Evolutionary conservation across 2,888 invertebrate genomes (phyloP).

Genomic region (Eumacrocentrus americanus): DNA sequence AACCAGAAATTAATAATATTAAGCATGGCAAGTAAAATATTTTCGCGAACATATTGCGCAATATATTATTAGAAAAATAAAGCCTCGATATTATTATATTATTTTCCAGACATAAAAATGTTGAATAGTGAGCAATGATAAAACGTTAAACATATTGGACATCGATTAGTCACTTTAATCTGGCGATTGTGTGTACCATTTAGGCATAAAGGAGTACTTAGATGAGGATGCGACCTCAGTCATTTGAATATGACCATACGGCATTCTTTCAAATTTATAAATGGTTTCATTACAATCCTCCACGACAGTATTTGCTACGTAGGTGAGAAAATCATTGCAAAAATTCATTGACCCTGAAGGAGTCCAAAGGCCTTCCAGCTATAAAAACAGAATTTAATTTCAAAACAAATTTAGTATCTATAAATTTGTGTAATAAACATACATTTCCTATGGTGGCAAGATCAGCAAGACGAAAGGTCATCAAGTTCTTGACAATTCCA

Average conservation of each 20-base stretch:
- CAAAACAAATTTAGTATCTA: not conserved
- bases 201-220: slow-evolving; percentile 26
- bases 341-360: slow-evolving; percentile 73
- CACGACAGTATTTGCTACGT: slow-evolving; percentile 61
- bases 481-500: slow-evolving; percentile 70
- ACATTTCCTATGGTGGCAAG: slow-evolving; percentile 64
- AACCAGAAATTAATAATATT: too few relatives aligned
- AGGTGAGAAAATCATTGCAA: slow-evolving; percentile 68
- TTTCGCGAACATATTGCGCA: too few relatives aligned
- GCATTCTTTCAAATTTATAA: slow-evolving; percentile 45
- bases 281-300: slow-evolving; percentile 42
- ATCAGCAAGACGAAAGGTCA: slow-evolving; percentile 63
- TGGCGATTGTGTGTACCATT: too few relatives aligned
- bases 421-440: not conserved
- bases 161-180: too few relatives aligned
- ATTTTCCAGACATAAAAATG: too few relatives aligned
- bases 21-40: too few relatives aligned
- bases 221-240: slow-evolving; percentile 20
- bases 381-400: too few relatives aligned
- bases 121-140: not conserved
- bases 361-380: too few relatives aligned
- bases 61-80: too few relatives aligned
- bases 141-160: not conserved
- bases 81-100: too few relatives aligned
- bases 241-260: slow-evolving; percentile 13